Conservation (phyloP, 2,113 vertebrate species). For the Redunca redunca region DNA sequence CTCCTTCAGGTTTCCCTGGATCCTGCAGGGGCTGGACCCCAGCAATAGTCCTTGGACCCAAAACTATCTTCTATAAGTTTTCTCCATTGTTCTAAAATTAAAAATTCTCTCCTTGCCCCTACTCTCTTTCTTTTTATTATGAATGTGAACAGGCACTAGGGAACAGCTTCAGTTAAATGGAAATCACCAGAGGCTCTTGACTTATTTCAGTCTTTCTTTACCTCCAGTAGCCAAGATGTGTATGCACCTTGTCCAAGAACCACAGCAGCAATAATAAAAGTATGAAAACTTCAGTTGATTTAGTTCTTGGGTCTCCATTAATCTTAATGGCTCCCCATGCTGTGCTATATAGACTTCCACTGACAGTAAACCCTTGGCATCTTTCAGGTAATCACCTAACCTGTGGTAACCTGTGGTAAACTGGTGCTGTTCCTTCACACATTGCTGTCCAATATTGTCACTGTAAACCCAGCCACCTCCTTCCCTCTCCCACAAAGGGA, state of each 20-base stretch:
- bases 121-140: neutral
- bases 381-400: neutral
- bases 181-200: neutral
- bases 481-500: neutral
- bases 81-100: neutral
- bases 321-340: neutral
- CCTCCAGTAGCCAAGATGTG: neutral
- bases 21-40: no score
- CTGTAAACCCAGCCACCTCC: neutral
- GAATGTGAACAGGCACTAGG: neutral
- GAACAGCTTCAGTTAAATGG: neutral
- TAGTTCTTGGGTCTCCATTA: neutral
- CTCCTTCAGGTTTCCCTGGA: no score
- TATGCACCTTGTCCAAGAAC: neutral
- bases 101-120: neutral
- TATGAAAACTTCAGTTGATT: neutral
- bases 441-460: neutral
- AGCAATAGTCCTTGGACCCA: neutral
- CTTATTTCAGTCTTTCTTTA: neutral
- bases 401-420: neutral
- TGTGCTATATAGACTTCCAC: neutral
- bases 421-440: neutral
- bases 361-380: neutral
- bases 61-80: neutral
- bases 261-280: neutral